These are phyloP conservation scores for Spinibarbus caldwelli DNA, from an alignment of 2,797 vertebrate genomes.

Conservation along the genomic window DNA sequence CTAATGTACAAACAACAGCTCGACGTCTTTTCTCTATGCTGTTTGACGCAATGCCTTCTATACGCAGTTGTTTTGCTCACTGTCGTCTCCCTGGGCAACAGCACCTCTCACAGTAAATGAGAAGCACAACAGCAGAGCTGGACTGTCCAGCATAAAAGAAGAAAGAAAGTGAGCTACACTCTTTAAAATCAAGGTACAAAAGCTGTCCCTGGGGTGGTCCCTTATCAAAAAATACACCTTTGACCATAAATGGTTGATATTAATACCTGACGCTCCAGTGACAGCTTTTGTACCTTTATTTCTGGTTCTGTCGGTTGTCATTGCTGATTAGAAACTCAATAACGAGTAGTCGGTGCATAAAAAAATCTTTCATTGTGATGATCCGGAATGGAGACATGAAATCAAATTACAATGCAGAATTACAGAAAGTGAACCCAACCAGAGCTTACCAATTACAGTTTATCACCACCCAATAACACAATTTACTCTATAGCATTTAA, in stretches of 20 bases:
- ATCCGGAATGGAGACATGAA: background rate
- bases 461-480: background rate
- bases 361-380: background rate
- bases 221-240: background rate
- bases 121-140: conserved; percentile 47
- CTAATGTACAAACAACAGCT: background rate
- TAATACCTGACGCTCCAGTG: background rate
- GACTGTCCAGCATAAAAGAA: background rate
- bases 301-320: background rate
- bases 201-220: background rate
- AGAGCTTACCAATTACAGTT: background rate
- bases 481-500: background rate
- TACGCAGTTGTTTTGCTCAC: background rate
- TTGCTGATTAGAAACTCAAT: background rate
- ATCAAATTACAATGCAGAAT: background rate
- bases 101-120: conserved; percentile 70
- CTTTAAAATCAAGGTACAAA: background rate
- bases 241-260: too few relatives aligned
- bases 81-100: conserved; percentile 67
- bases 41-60: conserved; percentile 39
- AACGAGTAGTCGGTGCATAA: background rate
- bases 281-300: background rate
- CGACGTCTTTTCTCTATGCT: background rate
- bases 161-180: background rate
- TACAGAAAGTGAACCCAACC: background rate